Conservation (phyloP, 35 echinoderm and acorn worm species). For the Ophioderma brevispina region DNA sequence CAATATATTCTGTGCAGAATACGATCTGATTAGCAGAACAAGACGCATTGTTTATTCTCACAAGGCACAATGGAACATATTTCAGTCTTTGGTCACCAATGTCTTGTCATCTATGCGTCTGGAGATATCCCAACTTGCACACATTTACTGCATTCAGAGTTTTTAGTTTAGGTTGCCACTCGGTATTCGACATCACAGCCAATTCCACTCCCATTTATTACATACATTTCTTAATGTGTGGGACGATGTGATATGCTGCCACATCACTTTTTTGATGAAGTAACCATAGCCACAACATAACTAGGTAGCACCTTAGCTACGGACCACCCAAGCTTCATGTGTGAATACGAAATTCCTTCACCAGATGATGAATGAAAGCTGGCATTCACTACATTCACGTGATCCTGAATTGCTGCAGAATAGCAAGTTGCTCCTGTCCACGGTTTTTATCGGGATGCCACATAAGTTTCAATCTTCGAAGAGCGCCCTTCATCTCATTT, state of each 20-base stretch:
- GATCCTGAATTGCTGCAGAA: too few relatives aligned
- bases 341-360: neutral
- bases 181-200: neutral
- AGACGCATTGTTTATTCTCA: neutral
- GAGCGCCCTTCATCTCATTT: neutral
- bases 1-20: neutral
- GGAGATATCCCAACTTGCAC: neutral
- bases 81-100: neutral
- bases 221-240: conserved; percentile 13
- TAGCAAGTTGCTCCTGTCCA: neutral
- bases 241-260: neutral
- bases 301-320: neutral
- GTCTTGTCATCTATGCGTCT: neutral
- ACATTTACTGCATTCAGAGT: neutral
- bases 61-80: neutral
- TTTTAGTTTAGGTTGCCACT: neutral
- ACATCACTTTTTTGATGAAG: neutral
- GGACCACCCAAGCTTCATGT: conserved; percentile 27
- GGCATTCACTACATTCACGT: too few relatives aligned
- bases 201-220: conserved; percentile 9
- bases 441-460: conserved; percentile 52
- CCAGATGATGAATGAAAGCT: too few relatives aligned
- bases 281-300: neutral
- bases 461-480: neutral
- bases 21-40: conserved; percentile 15